Evolutionary conservation across 2,797 vertebrate genomes (phyloP).

Genomic region (Acanthopagrus latus): DNA sequence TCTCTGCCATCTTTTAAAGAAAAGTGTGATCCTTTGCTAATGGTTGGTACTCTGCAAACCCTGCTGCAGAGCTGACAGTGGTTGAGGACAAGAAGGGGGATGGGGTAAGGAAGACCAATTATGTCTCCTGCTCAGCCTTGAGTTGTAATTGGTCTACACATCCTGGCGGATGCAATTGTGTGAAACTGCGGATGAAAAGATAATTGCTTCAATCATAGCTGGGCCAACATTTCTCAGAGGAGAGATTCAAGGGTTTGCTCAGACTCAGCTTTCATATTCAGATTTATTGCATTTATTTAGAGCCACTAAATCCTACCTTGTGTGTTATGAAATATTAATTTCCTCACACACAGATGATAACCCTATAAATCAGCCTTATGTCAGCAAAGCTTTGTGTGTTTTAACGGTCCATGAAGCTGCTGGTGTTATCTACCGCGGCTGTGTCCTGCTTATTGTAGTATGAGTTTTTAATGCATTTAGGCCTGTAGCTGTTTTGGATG

Average conservation of each 20-base stretch:
- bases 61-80: conserved; percentile 67
- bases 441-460: conserved; percentile 5
- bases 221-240: conserved; percentile 34
- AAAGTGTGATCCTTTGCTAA: conserved; percentile 75
- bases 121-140: conserved; percentile 58
- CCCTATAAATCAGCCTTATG: background rate
- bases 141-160: conserved; percentile 68
- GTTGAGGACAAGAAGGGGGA: conserved; percentile 54
- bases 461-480: conserved; percentile 17
- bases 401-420: conserved; percentile 5
- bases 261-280: background rate
- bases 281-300: conserved; percentile 14
- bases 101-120: conserved; percentile 61
- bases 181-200: conserved; percentile 62
- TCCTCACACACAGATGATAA: background rate
- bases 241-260: conserved; percentile 33
- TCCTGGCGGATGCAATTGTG: conserved; percentile 63
- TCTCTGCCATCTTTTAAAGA: conserved; percentile 64
- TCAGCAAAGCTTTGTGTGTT: background rate
- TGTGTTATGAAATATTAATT: conserved; percentile 6
- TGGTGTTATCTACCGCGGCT: background rate
- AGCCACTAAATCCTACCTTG: background rate
- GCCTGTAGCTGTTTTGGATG: conserved; percentile 16
- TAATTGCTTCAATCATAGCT: conserved; percentile 54
- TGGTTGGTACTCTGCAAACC: conserved; percentile 60